These are phyloP conservation scores for Candoia aspera DNA, from an alignment of 2,113 vertebrate species.

Conservation along the genomic window DNA sequence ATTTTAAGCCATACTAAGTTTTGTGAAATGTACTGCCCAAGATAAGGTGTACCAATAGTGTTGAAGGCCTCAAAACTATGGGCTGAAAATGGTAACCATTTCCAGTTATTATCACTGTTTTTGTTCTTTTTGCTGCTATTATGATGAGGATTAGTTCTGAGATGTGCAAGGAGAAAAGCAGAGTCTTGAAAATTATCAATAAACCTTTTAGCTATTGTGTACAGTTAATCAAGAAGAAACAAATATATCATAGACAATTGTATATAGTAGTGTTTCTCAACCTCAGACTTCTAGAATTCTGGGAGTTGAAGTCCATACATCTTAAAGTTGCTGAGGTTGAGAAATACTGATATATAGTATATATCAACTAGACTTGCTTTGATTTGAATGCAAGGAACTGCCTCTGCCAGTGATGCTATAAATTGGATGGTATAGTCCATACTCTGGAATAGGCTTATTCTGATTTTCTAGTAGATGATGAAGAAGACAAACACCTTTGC, in stretches of 20 bases:
- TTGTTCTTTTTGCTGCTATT: neutral
- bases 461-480: neutral
- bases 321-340: neutral
- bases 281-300: neutral
- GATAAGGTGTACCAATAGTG: neutral
- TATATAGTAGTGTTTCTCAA: neutral
- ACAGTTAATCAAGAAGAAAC: neutral
- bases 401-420: neutral
- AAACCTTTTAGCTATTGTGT: neutral
- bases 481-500: neutral
- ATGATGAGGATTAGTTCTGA: neutral
- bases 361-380: neutral
- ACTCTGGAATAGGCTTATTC: neutral
- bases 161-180: neutral
- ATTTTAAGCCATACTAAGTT: neutral
- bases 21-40: neutral
- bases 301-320: too few species aligned
- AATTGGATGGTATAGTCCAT: neutral
- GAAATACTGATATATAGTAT: neutral
- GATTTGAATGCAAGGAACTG: neutral
- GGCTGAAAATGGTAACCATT: neutral
- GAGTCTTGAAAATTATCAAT: neutral
- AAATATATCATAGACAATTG: neutral
- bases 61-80: neutral
- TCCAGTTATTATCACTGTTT: too few species aligned